Evolutionary conservation across 2,888 invertebrate genomes (phyloP).

Genomic region (Therioaphis trifolii): DNA sequence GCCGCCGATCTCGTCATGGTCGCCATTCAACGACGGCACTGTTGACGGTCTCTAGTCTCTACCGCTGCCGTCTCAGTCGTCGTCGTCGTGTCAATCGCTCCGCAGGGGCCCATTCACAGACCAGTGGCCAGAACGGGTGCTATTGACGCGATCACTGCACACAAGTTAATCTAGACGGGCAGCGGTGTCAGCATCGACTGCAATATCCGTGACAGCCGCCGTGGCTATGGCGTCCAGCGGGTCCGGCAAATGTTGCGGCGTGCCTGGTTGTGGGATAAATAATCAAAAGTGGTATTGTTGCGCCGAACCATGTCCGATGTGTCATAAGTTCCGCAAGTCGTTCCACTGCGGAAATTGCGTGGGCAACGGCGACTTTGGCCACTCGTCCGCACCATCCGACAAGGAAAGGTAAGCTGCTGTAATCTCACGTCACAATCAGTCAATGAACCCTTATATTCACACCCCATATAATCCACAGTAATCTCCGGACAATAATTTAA

Average conservation of each 20-base stretch:
- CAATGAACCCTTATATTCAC: no score
- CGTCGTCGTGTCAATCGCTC: slow-evolving; percentile 3
- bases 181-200: neutral
- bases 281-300: slow-evolving; percentile 37
- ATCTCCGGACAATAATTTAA: no score
- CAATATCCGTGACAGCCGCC: no score
- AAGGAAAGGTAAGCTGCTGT: slow-evolving; percentile 49
- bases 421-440: neutral
- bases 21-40: neutral
- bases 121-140: neutral
- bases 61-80: no score
- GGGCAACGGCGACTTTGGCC: slow-evolving; percentile 81
- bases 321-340: slow-evolving; percentile 73
- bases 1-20: neutral
- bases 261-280: slow-evolving; percentile 2
- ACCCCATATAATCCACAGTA: no score
- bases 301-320: slow-evolving; percentile 75
- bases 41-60: no score
- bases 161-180: neutral
- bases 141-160: neutral
- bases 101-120: slow-evolving; percentile 19
- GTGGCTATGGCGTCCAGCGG: neutral
- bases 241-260: neutral
- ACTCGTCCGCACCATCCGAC: slow-evolving; percentile 73
- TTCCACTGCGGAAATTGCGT: slow-evolving; percentile 88